Evolutionary conservation across 2,113 vertebrate species (phyloP), one percentile per base, ranked within the genome.

Genomic region (Hucho hucho): DNA sequence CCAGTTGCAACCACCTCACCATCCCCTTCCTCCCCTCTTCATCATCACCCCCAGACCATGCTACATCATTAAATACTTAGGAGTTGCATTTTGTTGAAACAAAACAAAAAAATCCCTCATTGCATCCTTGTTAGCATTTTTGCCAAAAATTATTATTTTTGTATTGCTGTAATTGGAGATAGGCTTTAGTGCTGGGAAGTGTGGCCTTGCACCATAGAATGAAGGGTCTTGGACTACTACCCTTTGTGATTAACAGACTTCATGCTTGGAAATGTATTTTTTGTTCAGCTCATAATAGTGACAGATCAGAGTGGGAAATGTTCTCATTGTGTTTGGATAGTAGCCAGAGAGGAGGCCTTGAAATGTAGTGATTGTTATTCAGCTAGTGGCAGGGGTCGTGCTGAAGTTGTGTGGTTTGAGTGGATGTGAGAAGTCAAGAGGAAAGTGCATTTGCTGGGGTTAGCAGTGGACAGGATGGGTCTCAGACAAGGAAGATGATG

Each of bases 401-500:
- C 75, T 70, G 84, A 79, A 61, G 72, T 64, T 14, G 43, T 75
- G 81, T 80, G 84, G 84, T 83, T 64, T 26, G 4, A 53, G 73
- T 80, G 87, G 72, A 87, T 14, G 84, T 87, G 85, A 81, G 83
- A 74, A 28, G 63, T 82, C 76, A 71, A 4, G 58, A 67, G 46
- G 56, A 71, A 80, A 61, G 76, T 74, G n/a, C 26, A 37, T 24
- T 80, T 70, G 64, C 22, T 70, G 32, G 13, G 2, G 43, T 69
- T 58, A 81, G 26, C 12, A 69, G 73, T 28, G 32, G 61, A 2
- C 32, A 37, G 64, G 84, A 71, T 77, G 22, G 28, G 64, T 47
- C 22, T 67, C 6, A 43, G 72, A 37, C 14, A 59, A 28, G n/a
- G 73, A 72, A 22, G 70, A 43, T 43, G 73, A 68, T 43, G 0